Percentiles rank a stretch among this genome's conserved stretches.
Conservation (phyloP, 2,113 vertebrate species). For the Pseudonaja textilis region DNA sequence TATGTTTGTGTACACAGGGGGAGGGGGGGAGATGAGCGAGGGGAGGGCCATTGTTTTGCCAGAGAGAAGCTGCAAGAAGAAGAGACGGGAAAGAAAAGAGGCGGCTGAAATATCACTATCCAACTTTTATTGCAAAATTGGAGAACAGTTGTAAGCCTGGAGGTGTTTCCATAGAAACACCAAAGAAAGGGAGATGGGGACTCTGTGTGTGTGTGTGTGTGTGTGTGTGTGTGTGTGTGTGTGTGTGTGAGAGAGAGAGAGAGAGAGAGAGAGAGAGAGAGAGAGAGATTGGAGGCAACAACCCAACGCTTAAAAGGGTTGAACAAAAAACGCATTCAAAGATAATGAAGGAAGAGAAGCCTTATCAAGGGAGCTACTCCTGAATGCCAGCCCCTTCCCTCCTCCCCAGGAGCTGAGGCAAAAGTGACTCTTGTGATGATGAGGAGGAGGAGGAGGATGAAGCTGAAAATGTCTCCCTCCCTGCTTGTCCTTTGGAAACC, state of each 20-base stretch:
- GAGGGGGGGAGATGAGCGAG: background rate
- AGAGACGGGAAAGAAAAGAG: background rate
- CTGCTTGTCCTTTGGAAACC: background rate
- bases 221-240: background rate
- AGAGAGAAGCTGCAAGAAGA: background rate
- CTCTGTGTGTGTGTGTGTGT: constrained; percentile 28
- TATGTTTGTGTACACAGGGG: no score
- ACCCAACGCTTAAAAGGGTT: constrained; percentile 66
- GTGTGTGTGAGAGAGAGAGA: constrained; percentile 21
- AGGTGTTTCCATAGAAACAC: constrained; percentile 70
- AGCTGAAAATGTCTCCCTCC: background rate
- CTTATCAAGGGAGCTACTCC: constrained; percentile 30
- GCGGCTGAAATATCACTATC: constrained; percentile 42
- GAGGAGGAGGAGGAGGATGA: no score
- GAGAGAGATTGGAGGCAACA: background rate
- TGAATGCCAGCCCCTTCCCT: background rate
- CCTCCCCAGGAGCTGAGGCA: background rate
- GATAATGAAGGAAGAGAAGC: constrained; percentile 63
- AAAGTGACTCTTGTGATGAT: background rate
- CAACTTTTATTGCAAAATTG: constrained; percentile 72
- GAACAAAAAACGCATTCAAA: constrained; percentile 66
- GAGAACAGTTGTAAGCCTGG: constrained; percentile 65
- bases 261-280: background rate
- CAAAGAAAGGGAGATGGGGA: constrained; percentile 62
- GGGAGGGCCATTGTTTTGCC: constrained; percentile 1